phyloP scores from a whole-genome alignment of 2,113 vertebrate species.

The Caloenas nicobarica region DNA sequence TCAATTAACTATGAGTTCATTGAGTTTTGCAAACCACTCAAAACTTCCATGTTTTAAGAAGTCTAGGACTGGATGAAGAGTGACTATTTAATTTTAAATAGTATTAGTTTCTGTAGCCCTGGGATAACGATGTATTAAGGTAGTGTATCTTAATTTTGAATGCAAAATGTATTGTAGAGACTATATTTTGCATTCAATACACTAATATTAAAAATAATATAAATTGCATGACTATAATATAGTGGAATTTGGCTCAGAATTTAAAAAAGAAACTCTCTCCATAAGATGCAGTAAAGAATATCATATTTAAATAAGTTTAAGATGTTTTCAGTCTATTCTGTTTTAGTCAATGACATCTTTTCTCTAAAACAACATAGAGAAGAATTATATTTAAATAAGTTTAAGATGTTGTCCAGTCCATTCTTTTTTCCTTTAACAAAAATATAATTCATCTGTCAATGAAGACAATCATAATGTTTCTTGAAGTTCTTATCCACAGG shows the following conservation, averaged over 20 bases:
- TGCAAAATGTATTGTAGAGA: not conserved
- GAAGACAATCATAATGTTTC: slow-evolving; percentile 5
- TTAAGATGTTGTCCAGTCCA: slow-evolving; percentile 29
- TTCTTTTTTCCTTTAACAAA: not conserved
- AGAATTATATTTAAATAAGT: slow-evolving; percentile 29
- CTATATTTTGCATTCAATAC: not conserved
- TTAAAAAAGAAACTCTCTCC: not conserved
- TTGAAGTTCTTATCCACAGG: not conserved
- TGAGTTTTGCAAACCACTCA: not conserved
- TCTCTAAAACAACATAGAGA: not conserved
- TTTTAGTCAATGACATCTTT: not conserved
- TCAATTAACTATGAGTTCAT: not conserved
- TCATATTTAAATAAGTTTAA: slow-evolving; percentile 44
- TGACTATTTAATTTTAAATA: not conserved
- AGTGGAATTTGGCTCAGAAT: slow-evolving; percentile 14
- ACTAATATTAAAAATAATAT: not conserved
- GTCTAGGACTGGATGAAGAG: not conserved
- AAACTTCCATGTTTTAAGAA: not conserved
- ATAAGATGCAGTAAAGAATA: slow-evolving; percentile 4
- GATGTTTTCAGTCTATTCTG: slow-evolving; percentile 16
- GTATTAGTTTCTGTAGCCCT: not conserved
- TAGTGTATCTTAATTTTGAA: not conserved
- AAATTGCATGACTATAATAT: not conserved
- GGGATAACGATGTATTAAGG: not conserved
- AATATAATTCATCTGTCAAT: slow-evolving; percentile 11